Evolutionary conservation across 2,888 invertebrate genomes (phyloP).

Genomic region (Pristionchus japonicus): DNA sequence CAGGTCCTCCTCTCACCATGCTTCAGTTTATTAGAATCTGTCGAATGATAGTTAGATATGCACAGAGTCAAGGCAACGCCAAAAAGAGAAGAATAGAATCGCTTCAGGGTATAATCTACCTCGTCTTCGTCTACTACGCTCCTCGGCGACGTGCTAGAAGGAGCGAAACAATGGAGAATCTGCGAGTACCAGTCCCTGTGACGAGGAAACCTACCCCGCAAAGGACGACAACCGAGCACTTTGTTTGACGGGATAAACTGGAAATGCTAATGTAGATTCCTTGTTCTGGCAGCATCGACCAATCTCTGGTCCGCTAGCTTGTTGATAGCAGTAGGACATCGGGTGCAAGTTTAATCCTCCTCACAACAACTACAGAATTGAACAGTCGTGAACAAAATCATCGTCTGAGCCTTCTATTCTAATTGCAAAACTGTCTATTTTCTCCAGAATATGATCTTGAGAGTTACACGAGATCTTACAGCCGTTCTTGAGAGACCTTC

Average conservation of each 20-base stretch:
- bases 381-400: neutral
- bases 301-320: too few species aligned
- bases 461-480: too few species aligned
- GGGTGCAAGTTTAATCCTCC: neutral
- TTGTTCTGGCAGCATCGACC: too few species aligned
- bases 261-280: too few species aligned
- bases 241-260: neutral
- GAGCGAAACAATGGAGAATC: neutral
- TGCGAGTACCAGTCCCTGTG: neutral
- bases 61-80: too few species aligned
- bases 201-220: neutral
- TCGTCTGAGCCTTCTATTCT: neutral
- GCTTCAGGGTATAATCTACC: neutral
- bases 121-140: slow-evolving; percentile 17
- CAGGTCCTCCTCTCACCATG: neutral
- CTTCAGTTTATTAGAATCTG: neutral
- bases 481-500: too few species aligned
- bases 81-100: too few species aligned
- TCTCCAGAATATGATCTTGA: too few species aligned
- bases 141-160: neutral
- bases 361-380: neutral
- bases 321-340: too few species aligned
- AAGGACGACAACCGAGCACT: too few species aligned
- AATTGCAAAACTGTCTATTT: too few species aligned
- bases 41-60: too few species aligned